These are phyloP conservation scores for Nycticryphes semicollaris DNA, from an alignment of 2,113 vertebrate species.

Conservation along the genomic window DNA sequence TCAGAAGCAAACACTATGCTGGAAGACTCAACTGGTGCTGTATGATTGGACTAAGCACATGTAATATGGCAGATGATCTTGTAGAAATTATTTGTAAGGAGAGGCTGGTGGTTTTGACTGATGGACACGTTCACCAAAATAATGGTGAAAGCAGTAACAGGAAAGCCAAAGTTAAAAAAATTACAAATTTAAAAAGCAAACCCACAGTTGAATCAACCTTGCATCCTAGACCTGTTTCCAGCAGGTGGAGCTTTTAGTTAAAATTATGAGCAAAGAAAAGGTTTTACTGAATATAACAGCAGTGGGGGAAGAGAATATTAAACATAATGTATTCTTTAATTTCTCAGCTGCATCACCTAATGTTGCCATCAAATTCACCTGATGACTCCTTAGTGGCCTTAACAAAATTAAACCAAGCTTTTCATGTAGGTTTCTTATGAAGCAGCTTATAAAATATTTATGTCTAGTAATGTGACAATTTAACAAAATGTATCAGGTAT, in stretches of 20 bases:
- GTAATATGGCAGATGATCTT: neutral
- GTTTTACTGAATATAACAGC: neutral
- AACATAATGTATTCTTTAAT: neutral
- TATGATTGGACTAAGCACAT: neutral
- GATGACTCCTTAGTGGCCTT: conserved; percentile 25
- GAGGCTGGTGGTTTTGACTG: neutral
- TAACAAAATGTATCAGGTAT: conserved; percentile 33
- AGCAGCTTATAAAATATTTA: conserved; percentile 47
- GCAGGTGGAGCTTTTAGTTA: conserved; percentile 65
- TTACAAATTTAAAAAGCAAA: neutral
- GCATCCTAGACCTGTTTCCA: conserved; percentile 8
- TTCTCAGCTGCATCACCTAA: conserved; percentile 18
- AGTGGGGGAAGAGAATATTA: neutral
- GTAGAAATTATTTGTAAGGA: neutral
- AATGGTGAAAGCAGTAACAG: neutral
- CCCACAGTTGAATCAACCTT: neutral
- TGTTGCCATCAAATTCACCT: conserved; percentile 26
- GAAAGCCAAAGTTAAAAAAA: neutral
- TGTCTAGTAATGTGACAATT: neutral
- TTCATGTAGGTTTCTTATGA: conserved; percentile 27
- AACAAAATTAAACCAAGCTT: conserved; percentile 28
- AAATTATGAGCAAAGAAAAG: neutral
- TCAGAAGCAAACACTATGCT: neutral
- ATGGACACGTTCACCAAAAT: neutral
- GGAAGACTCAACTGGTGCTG: neutral